Conservation (phyloP, 2,113 vertebrate species). For the Laticauda laticaudata region DNA sequence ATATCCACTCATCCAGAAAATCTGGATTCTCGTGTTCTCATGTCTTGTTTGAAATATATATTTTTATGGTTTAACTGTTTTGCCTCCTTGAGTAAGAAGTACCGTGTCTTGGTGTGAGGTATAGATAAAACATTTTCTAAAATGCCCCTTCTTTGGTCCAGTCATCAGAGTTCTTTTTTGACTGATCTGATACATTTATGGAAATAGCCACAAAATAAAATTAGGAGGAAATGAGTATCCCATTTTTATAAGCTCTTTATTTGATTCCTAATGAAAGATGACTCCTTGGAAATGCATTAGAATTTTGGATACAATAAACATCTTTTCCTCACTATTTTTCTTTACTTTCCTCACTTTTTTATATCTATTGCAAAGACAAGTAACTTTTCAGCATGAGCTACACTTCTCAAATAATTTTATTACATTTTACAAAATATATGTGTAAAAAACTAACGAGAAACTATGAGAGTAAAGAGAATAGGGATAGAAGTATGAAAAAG, state of each 20-base stretch:
- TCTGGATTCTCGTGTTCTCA: neutral
- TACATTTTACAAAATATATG: too few species aligned
- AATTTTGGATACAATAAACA: neutral
- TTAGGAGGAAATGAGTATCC: neutral
- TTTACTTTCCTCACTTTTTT: neutral
- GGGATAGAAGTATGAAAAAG: too few species aligned
- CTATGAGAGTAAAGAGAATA: too few species aligned
- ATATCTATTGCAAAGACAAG: neutral
- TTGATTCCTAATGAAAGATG: neutral
- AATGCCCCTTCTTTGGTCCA: neutral
- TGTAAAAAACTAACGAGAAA: too few species aligned
- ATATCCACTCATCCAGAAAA: neutral
- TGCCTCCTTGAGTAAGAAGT: neutral
- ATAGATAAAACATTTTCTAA: neutral
- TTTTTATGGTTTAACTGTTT: neutral
- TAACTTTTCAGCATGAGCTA: neutral
- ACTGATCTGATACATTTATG: neutral
- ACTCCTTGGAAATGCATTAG: neutral
- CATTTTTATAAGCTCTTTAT: neutral
- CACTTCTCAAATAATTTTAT: neutral
- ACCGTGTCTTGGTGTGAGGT: neutral
- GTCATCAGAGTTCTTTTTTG: neutral
- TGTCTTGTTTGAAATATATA: neutral
- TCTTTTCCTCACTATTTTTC: neutral
- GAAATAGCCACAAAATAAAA: neutral